Conservation (phyloP, 2,113 vertebrate genomes). For the Antennarius striatus region DNA sequence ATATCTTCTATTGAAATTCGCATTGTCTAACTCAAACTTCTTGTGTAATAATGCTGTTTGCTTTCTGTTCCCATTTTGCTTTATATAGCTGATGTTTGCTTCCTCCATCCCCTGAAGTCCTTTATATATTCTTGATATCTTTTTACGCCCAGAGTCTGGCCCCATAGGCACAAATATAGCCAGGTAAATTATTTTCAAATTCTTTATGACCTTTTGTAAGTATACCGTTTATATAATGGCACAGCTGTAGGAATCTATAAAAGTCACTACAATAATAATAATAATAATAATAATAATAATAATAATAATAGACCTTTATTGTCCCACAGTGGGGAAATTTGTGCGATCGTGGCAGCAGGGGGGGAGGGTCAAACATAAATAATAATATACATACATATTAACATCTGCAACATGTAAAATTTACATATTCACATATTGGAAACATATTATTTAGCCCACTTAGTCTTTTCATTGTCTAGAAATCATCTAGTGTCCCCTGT, state of each 20-base stretch:
- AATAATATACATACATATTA: too few relatives aligned
- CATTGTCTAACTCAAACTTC: background rate
- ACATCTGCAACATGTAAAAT: too few relatives aligned
- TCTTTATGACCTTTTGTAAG: background rate
- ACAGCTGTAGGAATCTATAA: background rate
- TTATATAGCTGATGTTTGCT: background rate
- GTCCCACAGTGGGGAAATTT: too few relatives aligned
- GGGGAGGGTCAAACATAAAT: too few relatives aligned
- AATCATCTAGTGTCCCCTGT: background rate
- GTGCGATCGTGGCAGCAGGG: too few relatives aligned
- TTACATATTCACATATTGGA: too few relatives aligned
- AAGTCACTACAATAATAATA: too few relatives aligned
- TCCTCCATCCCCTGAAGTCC: background rate
- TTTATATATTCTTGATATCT: background rate
- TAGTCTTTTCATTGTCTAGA: background rate
- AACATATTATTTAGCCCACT: background rate
- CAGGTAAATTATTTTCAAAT: too few relatives aligned
- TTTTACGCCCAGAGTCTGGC: too few relatives aligned
- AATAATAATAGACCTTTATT: too few relatives aligned
- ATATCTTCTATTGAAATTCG: constrained; percentile 1
- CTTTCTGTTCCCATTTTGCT: background rate
- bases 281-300: too few relatives aligned
- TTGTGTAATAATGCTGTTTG: background rate
- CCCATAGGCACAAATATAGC: too few relatives aligned
- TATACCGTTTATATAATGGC: background rate